These are phyloP conservation scores for Mirza zaza DNA, from an alignment of 2,113 vertebrate genomes.

Conservation along the genomic window DNA sequence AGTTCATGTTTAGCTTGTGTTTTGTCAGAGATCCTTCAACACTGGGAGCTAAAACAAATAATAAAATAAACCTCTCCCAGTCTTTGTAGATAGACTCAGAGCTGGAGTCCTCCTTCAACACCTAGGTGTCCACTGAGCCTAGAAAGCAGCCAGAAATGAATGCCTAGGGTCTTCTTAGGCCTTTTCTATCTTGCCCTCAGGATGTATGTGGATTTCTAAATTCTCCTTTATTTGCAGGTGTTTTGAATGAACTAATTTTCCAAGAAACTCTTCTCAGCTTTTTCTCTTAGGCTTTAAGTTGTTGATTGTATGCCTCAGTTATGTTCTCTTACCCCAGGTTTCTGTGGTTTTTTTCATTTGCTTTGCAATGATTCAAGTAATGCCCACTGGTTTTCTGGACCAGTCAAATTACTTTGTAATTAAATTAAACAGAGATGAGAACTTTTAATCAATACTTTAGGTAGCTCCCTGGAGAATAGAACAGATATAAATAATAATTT, in stretches of 20 bases:
- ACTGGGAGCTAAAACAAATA: background rate
- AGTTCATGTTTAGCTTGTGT: background rate
- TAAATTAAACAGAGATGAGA: background rate
- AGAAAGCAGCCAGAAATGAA: background rate
- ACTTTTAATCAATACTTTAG: background rate
- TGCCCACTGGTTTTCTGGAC: background rate
- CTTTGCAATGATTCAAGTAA: background rate
- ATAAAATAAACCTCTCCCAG: background rate
- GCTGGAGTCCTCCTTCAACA: background rate
- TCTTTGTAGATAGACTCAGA: background rate
- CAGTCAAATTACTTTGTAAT: background rate
- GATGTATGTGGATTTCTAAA: background rate
- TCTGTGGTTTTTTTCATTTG: background rate
- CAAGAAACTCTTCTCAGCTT: background rate
- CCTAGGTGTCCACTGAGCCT: background rate
- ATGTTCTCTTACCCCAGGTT: background rate
- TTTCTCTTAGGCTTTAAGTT: background rate
- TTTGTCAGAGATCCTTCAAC: background rate
- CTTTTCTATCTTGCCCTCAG: background rate
- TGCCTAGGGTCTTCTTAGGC: background rate
- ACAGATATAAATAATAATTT: background rate
- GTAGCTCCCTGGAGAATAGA: background rate
- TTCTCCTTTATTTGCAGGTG: background rate
- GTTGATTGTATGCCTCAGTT: background rate
- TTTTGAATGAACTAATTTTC: background rate